Evolutionary conservation across 2,113 vertebrate species (phyloP).

Genomic region (Motacilla alba): DNA sequence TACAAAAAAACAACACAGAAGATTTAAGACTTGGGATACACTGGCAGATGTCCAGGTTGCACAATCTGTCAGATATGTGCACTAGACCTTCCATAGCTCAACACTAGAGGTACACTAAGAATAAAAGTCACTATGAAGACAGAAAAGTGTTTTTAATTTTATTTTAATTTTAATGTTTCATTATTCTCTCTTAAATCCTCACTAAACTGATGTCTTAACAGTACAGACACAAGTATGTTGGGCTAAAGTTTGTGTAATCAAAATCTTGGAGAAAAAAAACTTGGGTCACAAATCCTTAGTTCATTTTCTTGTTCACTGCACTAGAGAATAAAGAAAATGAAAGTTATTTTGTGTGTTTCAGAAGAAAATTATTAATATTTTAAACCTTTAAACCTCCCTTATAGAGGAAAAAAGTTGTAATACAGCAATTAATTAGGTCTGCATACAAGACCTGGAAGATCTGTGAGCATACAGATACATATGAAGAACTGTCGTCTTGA

Average conservation of each 20-base stretch:
- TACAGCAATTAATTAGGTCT: neutral
- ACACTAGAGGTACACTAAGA: neutral
- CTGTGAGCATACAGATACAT: fast-evolving
- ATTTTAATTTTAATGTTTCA: neutral
- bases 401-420: neutral
- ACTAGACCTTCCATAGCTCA: neutral
- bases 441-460: neutral
- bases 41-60: neutral
- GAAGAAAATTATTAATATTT: neutral
- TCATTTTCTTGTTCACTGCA: neutral
- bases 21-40: neutral
- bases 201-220: neutral
- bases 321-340: neutral
- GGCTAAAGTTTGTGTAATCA: neutral
- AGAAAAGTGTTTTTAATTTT: neutral
- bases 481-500: neutral
- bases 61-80: neutral
- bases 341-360: neutral
- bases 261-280: neutral
- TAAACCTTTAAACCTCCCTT: neutral
- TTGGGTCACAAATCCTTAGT: neutral
- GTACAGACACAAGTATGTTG: neutral
- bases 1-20: neutral
- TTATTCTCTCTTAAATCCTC: neutral
- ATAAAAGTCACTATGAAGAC: neutral